Evolutionary conservation across 2,797 vertebrate genomes (phyloP).

Genomic region (Phrynocephalus forsythii): DNA sequence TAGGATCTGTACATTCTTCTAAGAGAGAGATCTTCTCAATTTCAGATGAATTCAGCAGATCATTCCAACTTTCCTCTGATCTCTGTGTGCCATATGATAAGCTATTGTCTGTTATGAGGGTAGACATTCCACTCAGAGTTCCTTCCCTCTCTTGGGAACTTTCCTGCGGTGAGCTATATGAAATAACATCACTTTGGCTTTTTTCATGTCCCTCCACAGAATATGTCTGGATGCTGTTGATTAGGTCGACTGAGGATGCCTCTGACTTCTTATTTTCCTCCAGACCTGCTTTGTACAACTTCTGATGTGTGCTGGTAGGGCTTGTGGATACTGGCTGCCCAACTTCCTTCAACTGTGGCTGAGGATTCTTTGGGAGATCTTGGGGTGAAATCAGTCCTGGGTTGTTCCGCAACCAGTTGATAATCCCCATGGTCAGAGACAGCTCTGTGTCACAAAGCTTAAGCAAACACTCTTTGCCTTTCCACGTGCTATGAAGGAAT

Average conservation of each 20-base stretch:
- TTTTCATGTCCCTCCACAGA: constrained; percentile 4
- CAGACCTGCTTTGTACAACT: constrained; percentile 4
- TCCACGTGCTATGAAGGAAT: constrained; percentile 85
- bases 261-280: background rate
- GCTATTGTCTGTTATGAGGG: constrained; percentile 9
- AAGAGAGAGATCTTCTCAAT: background rate
- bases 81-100: background rate
- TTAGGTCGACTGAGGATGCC: constrained; percentile 34
- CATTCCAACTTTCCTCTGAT: constrained; percentile 7
- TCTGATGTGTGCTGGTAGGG: constrained; percentile 19
- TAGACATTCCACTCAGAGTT: background rate
- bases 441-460: constrained; percentile 88
- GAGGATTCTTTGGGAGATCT: constrained; percentile 55
- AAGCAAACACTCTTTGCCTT: constrained; percentile 86
- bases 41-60: constrained; percentile 29
- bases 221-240: background rate
- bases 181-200: constrained; percentile 32
- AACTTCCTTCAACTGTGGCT: constrained; percentile 36
- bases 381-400: constrained; percentile 54
- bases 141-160: constrained; percentile 42
- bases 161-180: background rate
- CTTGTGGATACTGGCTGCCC: constrained; percentile 21
- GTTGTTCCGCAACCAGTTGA: constrained; percentile 84
- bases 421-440: constrained; percentile 86
- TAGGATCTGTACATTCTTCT: background rate